These are phyloP conservation scores for Dinomys branickii DNA, from an alignment of 2,113 vertebrate genomes.

Conservation along the genomic window DNA sequence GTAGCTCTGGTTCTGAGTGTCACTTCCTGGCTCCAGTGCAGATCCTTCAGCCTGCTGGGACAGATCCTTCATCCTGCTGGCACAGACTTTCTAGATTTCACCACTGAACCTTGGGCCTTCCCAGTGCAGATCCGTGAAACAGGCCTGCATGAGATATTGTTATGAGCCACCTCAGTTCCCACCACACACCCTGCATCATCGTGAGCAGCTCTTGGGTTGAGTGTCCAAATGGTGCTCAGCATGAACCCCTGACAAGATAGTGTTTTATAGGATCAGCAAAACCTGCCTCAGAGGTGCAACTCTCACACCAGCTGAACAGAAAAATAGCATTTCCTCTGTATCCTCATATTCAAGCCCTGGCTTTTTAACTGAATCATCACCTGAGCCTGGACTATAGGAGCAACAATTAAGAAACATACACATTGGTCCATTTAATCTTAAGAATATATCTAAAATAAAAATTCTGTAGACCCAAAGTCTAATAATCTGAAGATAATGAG, in stretches of 20 bases:
- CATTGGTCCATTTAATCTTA: constrained; percentile 29
- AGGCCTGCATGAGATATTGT: too few relatives aligned
- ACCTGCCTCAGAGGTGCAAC: background rate
- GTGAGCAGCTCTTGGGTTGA: background rate
- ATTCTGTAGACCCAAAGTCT: constrained; percentile 22
- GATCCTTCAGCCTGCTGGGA: too few relatives aligned
- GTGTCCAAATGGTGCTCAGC: background rate
- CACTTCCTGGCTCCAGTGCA: too few relatives aligned
- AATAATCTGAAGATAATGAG: constrained; percentile 42
- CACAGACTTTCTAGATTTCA: too few relatives aligned
- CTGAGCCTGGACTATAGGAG: background rate
- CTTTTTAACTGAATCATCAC: background rate
- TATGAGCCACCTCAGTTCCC: background rate
- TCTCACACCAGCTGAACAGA: background rate
- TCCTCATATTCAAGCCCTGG: background rate
- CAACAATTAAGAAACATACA: constrained; percentile 22
- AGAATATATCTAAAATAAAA: background rate
- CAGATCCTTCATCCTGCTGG: too few relatives aligned
- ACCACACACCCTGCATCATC: background rate
- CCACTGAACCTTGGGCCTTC: too few relatives aligned
- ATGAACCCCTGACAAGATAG: background rate
- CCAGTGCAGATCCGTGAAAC: too few relatives aligned
- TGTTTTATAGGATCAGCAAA: background rate
- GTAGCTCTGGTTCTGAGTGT: too few relatives aligned
- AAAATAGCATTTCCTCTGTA: background rate